Conservation (phyloP, 2,888 invertebrate species). For the Cheiracanthium punctorium region DNA sequence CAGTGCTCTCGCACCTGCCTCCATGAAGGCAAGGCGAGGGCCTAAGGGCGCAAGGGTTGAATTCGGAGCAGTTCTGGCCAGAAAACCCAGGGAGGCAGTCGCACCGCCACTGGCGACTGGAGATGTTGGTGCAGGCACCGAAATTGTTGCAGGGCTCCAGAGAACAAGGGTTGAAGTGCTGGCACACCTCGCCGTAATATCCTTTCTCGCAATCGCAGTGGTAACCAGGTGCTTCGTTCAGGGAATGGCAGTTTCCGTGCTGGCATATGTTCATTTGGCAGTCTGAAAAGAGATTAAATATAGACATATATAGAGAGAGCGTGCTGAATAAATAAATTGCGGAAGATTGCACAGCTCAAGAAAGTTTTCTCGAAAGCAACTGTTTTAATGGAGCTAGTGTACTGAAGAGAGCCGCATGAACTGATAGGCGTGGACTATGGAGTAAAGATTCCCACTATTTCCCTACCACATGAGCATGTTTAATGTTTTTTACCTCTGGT, state of each 20-base stretch:
- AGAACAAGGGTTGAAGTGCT: constrained; percentile 70
- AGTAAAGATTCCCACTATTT: too few relatives aligned
- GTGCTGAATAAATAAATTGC: too few relatives aligned
- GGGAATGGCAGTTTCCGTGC: constrained; percentile 66
- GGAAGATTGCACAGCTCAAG: too few relatives aligned
- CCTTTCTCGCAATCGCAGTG: constrained; percentile 69
- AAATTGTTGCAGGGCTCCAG: constrained; percentile 70
- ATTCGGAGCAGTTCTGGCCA: constrained; percentile 67
- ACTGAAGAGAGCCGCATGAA: too few relatives aligned
- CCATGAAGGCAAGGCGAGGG: constrained; percentile 71
- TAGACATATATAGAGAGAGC: too few relatives aligned
- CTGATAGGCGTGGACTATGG: too few relatives aligned
- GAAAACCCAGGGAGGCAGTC: constrained; percentile 70
- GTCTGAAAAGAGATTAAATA: constrained; percentile 43
- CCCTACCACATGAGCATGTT: too few relatives aligned
- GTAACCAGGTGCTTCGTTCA: constrained; percentile 71
- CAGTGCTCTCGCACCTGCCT: constrained; percentile 65
- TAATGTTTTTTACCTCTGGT: too few relatives aligned
- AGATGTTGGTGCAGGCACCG: constrained; percentile 66
- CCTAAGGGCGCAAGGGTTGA: constrained; percentile 69
- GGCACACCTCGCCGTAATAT: constrained; percentile 69
- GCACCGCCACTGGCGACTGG: constrained; percentile 66
- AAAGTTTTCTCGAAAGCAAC: too few relatives aligned
- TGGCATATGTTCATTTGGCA: constrained; percentile 69
- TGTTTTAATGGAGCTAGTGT: too few relatives aligned